Conservation (phyloP, 2,797 vertebrate species). For the Neoniphon sammara region DNA sequence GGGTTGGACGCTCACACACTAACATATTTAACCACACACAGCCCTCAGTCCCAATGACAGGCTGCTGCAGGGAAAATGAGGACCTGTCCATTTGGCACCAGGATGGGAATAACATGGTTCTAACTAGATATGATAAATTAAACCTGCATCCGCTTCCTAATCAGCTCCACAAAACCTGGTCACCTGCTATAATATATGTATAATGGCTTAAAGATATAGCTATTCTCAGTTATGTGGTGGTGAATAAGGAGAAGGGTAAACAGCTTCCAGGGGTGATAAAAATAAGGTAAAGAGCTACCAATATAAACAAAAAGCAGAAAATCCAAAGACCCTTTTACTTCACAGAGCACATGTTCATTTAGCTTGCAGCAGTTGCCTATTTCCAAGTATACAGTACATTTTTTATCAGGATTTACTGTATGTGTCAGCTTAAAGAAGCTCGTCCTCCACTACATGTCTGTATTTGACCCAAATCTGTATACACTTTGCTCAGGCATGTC, state of each 20-base stretch:
- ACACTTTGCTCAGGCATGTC: no score
- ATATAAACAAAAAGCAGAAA: conserved; percentile 22
- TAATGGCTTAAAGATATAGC: conserved; percentile 22
- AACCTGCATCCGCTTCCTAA: conserved; percentile 55
- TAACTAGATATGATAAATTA: conserved; percentile 74
- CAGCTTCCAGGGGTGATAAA: not conserved
- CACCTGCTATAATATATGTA: conserved; percentile 42
- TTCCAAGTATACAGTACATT: no score
- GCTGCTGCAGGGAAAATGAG: conserved; percentile 59
- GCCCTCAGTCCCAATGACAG: conserved; percentile 60
- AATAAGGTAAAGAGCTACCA: conserved; percentile 22
- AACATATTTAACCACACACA: conserved; percentile 60
- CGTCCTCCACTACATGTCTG: no score
- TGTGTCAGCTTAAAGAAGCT: no score
- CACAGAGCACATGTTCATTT: not conserved
- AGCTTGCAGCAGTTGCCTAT: no score
- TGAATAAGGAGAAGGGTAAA: not conserved
- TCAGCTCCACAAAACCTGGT: conserved; percentile 66
- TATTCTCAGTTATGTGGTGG: conserved; percentile 9
- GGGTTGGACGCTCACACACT: conserved; percentile 65
- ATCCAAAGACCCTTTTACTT: not conserved
- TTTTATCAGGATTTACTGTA: no score
- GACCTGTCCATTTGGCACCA: conserved; percentile 64
- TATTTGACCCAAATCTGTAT: no score
- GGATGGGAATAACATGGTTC: conserved; percentile 50